Conservation (phyloP, 23 tunicate species). For the Ciona savignyi region DNA sequence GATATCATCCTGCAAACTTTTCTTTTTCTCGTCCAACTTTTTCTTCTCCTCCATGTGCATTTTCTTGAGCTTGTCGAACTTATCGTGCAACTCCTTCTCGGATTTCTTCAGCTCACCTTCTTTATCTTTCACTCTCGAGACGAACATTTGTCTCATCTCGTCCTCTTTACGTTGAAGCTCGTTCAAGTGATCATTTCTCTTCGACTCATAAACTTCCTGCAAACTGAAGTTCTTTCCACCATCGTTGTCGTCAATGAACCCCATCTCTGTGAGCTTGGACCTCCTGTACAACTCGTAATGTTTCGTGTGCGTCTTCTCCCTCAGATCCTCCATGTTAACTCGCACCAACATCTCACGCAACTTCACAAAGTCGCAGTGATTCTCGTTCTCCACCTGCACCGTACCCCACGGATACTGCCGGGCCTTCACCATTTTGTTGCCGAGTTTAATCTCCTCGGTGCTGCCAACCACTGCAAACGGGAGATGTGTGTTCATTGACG, state of each 20-base stretch:
- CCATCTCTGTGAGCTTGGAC: conserved; percentile 96
- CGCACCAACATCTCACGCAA: conserved; percentile 98
- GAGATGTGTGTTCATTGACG: conserved; percentile 82
- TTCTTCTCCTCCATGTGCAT: conserved; percentile 96
- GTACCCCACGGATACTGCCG: conserved; percentile 99
- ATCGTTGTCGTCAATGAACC: conserved; percentile 72
- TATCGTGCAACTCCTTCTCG: conserved; percentile 98
- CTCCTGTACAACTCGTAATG: conserved; percentile 96
- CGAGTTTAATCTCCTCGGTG: conserved; percentile 96
- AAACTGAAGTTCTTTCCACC: conserved; percentile 41
- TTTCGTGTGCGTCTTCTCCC: conserved; percentile 92
- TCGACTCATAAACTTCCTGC: conserved; percentile 97
- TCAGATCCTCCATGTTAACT: conserved; percentile 93
- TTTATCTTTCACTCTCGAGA: conserved; percentile 92
- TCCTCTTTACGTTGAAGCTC: conserved; percentile 97
- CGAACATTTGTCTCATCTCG: conserved; percentile 99
- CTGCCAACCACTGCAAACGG: conserved; percentile 99
- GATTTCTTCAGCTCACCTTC: conserved; percentile 95
- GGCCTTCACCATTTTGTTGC: conserved; percentile 99
- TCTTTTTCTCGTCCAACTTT: conserved; percentile 88
- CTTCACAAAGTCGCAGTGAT: conserved; percentile 97
- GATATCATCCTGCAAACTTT: conserved; percentile 80
- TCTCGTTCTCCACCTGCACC: conserved; percentile 99
- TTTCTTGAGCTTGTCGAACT: conserved; percentile 93
- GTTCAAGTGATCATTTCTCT: conserved; percentile 83